These are phyloP conservation scores for Andrena marginata DNA, from an alignment of 2,888 invertebrate genomes.

Conservation along the genomic window DNA sequence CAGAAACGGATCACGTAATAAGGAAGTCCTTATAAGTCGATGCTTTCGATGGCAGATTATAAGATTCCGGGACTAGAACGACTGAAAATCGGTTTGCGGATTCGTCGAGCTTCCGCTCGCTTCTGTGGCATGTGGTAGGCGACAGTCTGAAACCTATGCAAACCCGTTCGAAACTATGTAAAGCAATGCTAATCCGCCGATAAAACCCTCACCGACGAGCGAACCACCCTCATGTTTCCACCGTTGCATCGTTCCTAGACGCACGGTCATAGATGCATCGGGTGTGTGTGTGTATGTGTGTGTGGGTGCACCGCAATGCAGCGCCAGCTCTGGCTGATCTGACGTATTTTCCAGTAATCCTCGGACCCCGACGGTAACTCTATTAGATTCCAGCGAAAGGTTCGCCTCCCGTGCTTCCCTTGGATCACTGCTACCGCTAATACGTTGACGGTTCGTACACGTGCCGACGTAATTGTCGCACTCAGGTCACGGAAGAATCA, in stretches of 20 bases:
- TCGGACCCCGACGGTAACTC: conserved; percentile 75
- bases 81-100: conserved; percentile 72
- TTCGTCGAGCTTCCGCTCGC: conserved; percentile 58
- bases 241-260: conserved; percentile 54
- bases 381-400: conserved; percentile 75
- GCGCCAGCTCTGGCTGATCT: conserved; percentile 62
- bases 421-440: conserved; percentile 52
- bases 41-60: conserved; percentile 65
- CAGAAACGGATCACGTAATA: conserved; percentile 34
- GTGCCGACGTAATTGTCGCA: conserved; percentile 52
- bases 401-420: conserved; percentile 43
- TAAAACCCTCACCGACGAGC: conserved; percentile 80
- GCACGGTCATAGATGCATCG: conserved; percentile 35
- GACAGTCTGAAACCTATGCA: conserved; percentile 77
- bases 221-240: conserved; percentile 67
- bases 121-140: conserved; percentile 60
- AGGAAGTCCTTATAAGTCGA: conserved; percentile 35
- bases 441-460: conserved; percentile 51
- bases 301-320: conserved; percentile 75
- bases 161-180: conserved; percentile 83
- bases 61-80: conserved; percentile 59
- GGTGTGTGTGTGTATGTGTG: conserved; percentile 36
- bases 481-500: conserved; percentile 26
- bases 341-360: conserved; percentile 81
- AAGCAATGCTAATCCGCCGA: conserved; percentile 84